Evolutionary conservation across 1,140 invertebrate genomes (phyloP).

Genomic region (Armadillidium nasatum): DNA sequence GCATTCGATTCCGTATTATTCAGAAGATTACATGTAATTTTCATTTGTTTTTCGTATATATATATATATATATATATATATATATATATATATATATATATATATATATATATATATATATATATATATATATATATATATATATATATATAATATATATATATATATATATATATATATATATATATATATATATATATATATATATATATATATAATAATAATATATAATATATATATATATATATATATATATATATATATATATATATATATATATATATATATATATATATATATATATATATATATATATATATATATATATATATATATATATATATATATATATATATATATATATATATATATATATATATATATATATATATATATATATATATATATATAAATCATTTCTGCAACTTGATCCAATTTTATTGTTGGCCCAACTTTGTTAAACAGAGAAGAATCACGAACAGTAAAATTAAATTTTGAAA

Average conservation of each 20-base stretch:
- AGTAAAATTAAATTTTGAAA: no score
- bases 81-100: not conserved
- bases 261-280: no score
- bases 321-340: not conserved
- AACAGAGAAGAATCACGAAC: no score
- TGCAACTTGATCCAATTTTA: no score
- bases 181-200: not conserved
- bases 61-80: not conserved
- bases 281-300: no score
- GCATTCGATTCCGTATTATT: not conserved
- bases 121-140: not conserved
- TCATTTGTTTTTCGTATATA: not conserved
- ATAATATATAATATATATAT: not conserved
- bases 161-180: no score
- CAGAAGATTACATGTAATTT: not conserved
- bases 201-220: conserved; percentile 1
- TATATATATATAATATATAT: not conserved
- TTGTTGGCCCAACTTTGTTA: no score
- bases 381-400: not conserved
- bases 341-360: not conserved
- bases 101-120: conserved; percentile 2
- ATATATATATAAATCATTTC: not conserved
- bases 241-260: no score
- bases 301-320: conserved; percentile 2
- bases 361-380: no score